These are phyloP conservation scores for Geodia barretti DNA, from an alignment of 37 sponge, comb jelly and placozoan species.

Conservation along the genomic window DNA sequence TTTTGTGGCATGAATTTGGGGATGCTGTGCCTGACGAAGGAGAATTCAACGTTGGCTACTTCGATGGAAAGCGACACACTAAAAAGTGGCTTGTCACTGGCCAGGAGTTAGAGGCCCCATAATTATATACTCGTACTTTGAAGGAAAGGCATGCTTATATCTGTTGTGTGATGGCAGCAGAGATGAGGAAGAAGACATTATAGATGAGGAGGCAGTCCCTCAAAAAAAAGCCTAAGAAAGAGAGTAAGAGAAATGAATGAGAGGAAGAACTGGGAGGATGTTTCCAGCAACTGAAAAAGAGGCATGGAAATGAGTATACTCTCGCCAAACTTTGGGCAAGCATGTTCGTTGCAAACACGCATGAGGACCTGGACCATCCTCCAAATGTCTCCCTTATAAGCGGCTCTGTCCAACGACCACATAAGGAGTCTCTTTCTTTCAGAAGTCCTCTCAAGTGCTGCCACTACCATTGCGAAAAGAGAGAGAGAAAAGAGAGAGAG, in stretches of 20 bases:
- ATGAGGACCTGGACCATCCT: slow-evolving; percentile 12
- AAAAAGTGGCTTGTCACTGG: slow-evolving; percentile 16
- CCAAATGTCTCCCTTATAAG: slow-evolving; percentile 21
- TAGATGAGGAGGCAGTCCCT: background rate
- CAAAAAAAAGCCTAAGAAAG: background rate
- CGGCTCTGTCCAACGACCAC: slow-evolving; percentile 8
- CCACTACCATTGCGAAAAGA: slow-evolving; percentile 23
- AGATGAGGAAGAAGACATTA: no score
- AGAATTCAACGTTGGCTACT: slow-evolving; percentile 25
- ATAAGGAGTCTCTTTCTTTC: background rate
- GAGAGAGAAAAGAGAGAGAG: no score
- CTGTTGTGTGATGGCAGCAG: slow-evolving; percentile 32
- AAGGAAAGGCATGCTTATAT: background rate
- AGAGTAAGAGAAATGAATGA: slow-evolving; percentile 5
- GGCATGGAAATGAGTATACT: slow-evolving; percentile 17
- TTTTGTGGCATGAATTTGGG: slow-evolving; percentile 13
- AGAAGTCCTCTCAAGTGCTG: no score
- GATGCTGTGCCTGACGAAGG: slow-evolving; percentile 18
- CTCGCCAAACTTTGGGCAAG: slow-evolving; percentile 31
- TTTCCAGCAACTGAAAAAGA: slow-evolving; percentile 19
- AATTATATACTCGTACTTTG: no score
- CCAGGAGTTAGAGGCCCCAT: slow-evolving; percentile 7
- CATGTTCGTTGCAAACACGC: slow-evolving; percentile 11
- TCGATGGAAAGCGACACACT: slow-evolving; percentile 7
- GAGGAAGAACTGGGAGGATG: no score